Evolutionary conservation across 1,140 invertebrate species (phyloP).

Genomic region (Leptinotarsa texana): DNA sequence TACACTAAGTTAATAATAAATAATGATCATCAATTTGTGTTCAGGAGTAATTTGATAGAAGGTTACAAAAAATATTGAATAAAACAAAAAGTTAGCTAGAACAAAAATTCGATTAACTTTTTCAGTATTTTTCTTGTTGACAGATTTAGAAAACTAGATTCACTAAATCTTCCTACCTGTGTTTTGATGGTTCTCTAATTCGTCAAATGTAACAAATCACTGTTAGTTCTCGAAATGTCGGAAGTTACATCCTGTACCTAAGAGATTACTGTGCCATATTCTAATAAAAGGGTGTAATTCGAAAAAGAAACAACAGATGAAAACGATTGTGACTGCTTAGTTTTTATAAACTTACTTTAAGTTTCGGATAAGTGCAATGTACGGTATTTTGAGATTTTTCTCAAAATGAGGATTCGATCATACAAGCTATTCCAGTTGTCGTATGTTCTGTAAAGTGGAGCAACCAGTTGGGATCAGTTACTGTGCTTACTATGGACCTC

Average conservation of each 20-base stretch:
- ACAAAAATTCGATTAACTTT: too few relatives aligned
- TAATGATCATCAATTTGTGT: too few relatives aligned
- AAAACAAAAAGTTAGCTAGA: too few relatives aligned
- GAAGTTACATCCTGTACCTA: slow-evolving; percentile 22
- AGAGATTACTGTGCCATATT: slow-evolving; percentile 49
- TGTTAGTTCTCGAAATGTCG: slow-evolving; percentile 1
- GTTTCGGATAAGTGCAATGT: slow-evolving; percentile 56
- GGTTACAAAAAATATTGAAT: too few relatives aligned
- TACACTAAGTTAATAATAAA: too few relatives aligned
- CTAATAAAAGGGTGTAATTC: slow-evolving; percentile 28
- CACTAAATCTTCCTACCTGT: not conserved
- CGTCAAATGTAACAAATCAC: slow-evolving; percentile 4
- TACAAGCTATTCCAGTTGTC: too few relatives aligned
- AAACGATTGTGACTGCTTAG: slow-evolving; percentile 49
- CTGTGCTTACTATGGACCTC: too few relatives aligned
- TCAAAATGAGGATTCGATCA: not conserved
- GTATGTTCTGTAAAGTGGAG: too few relatives aligned
- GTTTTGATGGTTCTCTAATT: slow-evolving; percentile 10
- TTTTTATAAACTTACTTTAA: slow-evolving; percentile 47
- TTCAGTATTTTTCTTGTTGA: too few relatives aligned
- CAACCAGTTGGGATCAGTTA: too few relatives aligned
- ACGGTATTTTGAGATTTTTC: slow-evolving; percentile 38
- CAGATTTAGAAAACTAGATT: too few relatives aligned
- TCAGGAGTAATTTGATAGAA: too few relatives aligned
- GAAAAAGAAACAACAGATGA: slow-evolving; percentile 28